Evolutionary conservation across 2,113 vertebrate genomes (phyloP).

Genomic region (Daboia siamensis): DNA sequence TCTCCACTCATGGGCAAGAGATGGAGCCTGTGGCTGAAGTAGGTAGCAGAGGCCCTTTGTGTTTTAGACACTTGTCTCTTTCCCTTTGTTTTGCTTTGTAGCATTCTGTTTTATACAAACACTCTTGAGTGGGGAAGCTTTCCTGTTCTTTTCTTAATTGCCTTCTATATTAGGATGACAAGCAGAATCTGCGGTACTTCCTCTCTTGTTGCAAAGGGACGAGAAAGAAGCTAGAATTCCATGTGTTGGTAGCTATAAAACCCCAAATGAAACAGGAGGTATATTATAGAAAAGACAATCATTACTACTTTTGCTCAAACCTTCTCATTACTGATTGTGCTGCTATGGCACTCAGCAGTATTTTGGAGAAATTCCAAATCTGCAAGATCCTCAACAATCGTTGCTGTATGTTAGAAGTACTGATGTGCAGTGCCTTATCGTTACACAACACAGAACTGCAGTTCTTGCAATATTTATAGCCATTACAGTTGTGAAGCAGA

Average conservation of each 20-base stretch:
- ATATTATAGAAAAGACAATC: neutral
- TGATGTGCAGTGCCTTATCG: neutral
- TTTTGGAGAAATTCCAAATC: neutral
- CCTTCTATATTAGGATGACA: neutral
- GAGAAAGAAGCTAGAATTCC: neutral
- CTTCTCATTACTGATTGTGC: neutral
- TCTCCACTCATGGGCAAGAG: conserved; percentile 82
- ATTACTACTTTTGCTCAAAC: neutral
- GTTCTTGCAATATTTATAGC: neutral
- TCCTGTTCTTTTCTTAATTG: conserved; percentile 1
- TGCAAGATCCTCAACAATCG: neutral
- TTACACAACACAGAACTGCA: neutral
- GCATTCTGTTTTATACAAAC: neutral
- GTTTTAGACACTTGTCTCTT: neutral
- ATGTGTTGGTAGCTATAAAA: neutral
- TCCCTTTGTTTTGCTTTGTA: conserved; percentile 26
- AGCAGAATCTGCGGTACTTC: neutral
- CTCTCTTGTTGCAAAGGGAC: neutral
- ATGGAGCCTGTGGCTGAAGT: conserved; percentile 89
- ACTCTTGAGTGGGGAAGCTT: conserved; percentile 14
- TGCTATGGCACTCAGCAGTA: neutral
- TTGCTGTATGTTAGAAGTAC: neutral
- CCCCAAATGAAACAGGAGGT: neutral
- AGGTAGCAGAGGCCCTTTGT: conserved; percentile 72
- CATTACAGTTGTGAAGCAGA: neutral